phyloP scores from a whole-genome alignment of 2,888 invertebrate species.

The Lasioglossum vierecki region DNA sequence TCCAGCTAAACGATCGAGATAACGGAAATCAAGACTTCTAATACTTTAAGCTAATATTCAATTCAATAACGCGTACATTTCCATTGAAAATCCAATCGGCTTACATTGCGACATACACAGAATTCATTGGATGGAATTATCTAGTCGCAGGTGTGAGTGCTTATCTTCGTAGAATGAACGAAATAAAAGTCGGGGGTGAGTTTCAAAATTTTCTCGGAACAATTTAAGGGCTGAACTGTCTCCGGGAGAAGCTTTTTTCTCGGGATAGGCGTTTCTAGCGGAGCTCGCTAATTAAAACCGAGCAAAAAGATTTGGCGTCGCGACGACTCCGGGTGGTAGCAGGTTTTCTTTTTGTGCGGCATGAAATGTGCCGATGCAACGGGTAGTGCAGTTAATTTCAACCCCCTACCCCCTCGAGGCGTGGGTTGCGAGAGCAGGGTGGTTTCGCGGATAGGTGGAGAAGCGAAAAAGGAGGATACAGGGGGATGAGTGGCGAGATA shows the following conservation, averaged over 20 bases:
- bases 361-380: slow-evolving; percentile 48
- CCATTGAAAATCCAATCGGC: neutral
- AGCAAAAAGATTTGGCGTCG: slow-evolving; percentile 22
- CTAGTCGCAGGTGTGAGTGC: neutral
- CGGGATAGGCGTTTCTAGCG: neutral
- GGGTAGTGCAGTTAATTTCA: slow-evolving; percentile 71
- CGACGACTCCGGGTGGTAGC: neutral
- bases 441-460: slow-evolving; percentile 66
- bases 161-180: neutral
- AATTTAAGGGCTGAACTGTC: neutral
- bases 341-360: neutral
- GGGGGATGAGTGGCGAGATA: slow-evolving; percentile 61
- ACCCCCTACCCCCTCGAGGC: slow-evolving; percentile 46
- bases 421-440: slow-evolving; percentile 53
- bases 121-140: neutral
- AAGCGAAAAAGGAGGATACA: slow-evolving; percentile 67
- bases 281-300: slow-evolving; percentile 19
- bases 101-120: neutral
- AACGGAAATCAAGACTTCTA: slow-evolving; percentile 37
- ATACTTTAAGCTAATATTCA: slow-evolving; percentile 26
- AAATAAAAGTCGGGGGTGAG: neutral
- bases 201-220: neutral
- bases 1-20: slow-evolving; percentile 20
- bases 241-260: neutral
- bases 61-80: slow-evolving; percentile 9